phyloP scores from a whole-genome alignment of 2,797 vertebrate genomes.

The Potorous gilbertii region DNA sequence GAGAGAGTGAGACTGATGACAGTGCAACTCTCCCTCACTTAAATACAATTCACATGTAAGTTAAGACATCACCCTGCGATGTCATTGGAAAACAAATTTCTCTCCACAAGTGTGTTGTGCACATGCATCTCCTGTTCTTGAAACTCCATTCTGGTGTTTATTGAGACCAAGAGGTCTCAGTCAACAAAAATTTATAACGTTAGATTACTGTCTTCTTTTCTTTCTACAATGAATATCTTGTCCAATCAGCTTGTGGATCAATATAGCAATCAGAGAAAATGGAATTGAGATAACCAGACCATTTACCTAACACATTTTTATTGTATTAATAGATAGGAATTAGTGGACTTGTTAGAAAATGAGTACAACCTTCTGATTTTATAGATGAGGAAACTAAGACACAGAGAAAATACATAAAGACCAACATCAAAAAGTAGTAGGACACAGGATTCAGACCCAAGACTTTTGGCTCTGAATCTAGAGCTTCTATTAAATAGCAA shows the following conservation, averaged over 20 bases:
- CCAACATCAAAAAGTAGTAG: neutral
- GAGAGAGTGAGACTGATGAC: neutral
- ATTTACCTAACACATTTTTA: neutral
- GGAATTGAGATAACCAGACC: neutral
- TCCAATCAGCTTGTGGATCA: too few species aligned
- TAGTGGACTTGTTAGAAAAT: neutral
- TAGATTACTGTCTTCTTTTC: too few species aligned
- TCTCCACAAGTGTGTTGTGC: neutral
- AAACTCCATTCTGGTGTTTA: neutral
- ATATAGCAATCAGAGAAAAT: too few species aligned
- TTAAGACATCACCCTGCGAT: neutral
- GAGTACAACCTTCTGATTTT: neutral
- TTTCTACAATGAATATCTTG: too few species aligned
- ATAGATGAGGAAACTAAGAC: neutral
- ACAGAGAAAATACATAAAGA: neutral
- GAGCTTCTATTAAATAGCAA: neutral
- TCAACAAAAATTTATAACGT: too few species aligned
- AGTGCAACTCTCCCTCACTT: neutral
- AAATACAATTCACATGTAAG: neutral
- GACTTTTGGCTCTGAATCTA: neutral
- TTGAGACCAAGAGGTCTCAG: too few species aligned
- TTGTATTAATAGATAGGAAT: neutral
- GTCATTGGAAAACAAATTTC: neutral
- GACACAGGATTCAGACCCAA: neutral
- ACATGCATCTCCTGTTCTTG: neutral